phyloP scores from a whole-genome alignment of 2,888 invertebrate species.

The Heteromurus nitidus region DNA sequence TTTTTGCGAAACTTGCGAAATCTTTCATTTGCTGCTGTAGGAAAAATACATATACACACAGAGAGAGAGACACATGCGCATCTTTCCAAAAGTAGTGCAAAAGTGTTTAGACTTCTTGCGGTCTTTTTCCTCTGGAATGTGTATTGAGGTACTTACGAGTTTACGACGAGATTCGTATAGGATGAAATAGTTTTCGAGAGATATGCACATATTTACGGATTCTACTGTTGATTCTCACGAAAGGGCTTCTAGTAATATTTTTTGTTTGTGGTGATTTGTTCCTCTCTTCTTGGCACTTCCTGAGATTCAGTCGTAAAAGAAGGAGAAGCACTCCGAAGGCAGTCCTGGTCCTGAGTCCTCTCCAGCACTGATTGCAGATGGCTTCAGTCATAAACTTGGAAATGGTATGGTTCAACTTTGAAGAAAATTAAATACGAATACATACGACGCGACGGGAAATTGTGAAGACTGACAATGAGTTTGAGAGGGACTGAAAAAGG shows the following conservation, averaged over 20 bases:
- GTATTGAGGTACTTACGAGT: too few species aligned
- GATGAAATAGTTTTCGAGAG: too few species aligned
- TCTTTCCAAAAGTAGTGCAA: background rate
- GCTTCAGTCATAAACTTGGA: constrained; percentile 63
- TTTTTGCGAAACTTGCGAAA: constrained; percentile 67
- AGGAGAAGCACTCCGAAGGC: background rate
- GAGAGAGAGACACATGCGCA: background rate
- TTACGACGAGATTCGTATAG: too few species aligned
- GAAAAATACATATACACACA: background rate
- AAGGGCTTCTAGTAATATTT: constrained; percentile 35
- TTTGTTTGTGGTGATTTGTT: constrained; percentile 48
- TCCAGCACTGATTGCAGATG: constrained; percentile 60
- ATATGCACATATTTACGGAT: too few species aligned
- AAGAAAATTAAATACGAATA: constrained; percentile 62
- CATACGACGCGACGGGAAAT: background rate
- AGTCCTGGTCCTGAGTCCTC: constrained; percentile 9
- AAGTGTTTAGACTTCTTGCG: too few species aligned
- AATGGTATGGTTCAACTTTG: constrained; percentile 51
- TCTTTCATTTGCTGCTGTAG: constrained; percentile 63
- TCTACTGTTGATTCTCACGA: constrained; percentile 49
- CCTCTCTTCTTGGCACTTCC: constrained; percentile 53
- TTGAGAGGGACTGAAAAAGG: too few species aligned
- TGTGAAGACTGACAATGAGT: background rate
- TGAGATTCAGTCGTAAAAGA: constrained; percentile 63
- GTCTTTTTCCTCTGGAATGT: constrained; percentile 16